phyloP scores from a whole-genome alignment of 1,140 invertebrate species.

The Leguminivora glycinivorella region DNA sequence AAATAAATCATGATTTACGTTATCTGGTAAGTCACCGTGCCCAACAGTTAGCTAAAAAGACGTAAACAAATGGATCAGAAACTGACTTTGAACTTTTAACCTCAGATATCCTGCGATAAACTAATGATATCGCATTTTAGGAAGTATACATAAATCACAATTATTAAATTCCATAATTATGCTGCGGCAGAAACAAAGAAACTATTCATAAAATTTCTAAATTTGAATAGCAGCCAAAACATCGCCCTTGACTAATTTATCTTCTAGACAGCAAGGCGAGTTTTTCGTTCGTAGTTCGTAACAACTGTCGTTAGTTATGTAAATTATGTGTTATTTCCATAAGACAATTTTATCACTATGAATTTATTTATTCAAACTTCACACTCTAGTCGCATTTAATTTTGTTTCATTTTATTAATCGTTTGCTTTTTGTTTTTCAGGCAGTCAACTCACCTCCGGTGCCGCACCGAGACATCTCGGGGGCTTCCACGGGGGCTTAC shows the following conservation, averaged over 20 bases:
- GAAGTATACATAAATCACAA: constrained; percentile 18
- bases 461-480: constrained; percentile 62
- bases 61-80: constrained; percentile 18
- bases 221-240: constrained; percentile 46
- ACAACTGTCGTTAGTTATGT: constrained; percentile 22
- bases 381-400: neutral
- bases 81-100: constrained; percentile 41
- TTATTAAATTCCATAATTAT: constrained; percentile 18
- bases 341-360: neutral
- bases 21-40: no score
- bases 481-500: constrained; percentile 51
- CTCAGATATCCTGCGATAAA: constrained; percentile 13
- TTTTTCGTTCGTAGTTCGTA: constrained; percentile 35
- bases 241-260: constrained; percentile 45
- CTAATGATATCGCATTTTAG: constrained; percentile 14
- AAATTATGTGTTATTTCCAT: constrained; percentile 25
- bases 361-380: neutral
- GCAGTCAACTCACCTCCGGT: constrained; percentile 73
- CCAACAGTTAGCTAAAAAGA: neutral
- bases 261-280: constrained; percentile 43
- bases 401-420: neutral
- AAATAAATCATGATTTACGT: no score
- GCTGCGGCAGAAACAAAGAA: constrained; percentile 40
- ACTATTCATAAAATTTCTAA: constrained; percentile 43
- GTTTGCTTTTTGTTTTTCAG: constrained; percentile 53